A percentile compares a stretch with the other conserved stretches of the same genome.
These are phyloP conservation scores for Zaprionus capensis DNA, from an alignment of 1,140 invertebrate species.

Conservation along the genomic window DNA sequence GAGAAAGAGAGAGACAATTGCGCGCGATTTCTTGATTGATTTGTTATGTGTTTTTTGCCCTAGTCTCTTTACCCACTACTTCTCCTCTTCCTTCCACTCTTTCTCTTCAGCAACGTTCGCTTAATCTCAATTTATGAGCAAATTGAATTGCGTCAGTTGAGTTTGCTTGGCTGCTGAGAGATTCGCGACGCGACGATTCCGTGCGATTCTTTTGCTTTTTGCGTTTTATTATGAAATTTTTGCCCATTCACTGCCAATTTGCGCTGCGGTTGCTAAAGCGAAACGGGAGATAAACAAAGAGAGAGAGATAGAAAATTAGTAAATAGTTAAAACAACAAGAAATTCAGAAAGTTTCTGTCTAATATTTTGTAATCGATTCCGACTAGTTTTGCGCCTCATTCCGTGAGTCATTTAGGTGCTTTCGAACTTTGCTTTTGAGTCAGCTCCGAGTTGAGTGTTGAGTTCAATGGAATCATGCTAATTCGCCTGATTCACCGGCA, in stretches of 20 bases:
- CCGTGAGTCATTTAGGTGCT: slow-evolving; percentile 54
- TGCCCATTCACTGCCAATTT: slow-evolving; percentile 74
- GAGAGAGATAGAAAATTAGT: slow-evolving; percentile 17
- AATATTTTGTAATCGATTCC: slow-evolving; percentile 63
- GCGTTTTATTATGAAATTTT: slow-evolving; percentile 75
- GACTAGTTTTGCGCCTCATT: slow-evolving; percentile 51
- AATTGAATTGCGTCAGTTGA: slow-evolving; percentile 80
- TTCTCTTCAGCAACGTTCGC: slow-evolving; percentile 49
- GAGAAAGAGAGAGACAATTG: background rate
- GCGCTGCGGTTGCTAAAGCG: slow-evolving; percentile 42
- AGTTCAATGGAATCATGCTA: slow-evolving; percentile 63
- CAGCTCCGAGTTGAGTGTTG: slow-evolving; percentile 37
- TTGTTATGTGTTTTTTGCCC: slow-evolving; percentile 60
- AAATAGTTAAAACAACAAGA: slow-evolving; percentile 31
- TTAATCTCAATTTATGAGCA: slow-evolving; percentile 81
- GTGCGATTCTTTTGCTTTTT: slow-evolving; percentile 46
- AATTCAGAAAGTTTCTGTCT: slow-evolving; percentile 44
- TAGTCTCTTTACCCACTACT: slow-evolving; percentile 5
- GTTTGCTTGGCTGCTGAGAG: slow-evolving; percentile 3
- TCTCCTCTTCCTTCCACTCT: background rate
- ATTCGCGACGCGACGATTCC: slow-evolving; percentile 11
- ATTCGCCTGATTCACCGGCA: slow-evolving; percentile 57
- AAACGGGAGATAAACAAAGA: slow-evolving; percentile 34
- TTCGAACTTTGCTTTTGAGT: slow-evolving; percentile 56
- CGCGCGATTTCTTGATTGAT: slow-evolving; percentile 61